Conservation (phyloP, 2,797 vertebrate species). For the Trichosurus vulpecula region DNA sequence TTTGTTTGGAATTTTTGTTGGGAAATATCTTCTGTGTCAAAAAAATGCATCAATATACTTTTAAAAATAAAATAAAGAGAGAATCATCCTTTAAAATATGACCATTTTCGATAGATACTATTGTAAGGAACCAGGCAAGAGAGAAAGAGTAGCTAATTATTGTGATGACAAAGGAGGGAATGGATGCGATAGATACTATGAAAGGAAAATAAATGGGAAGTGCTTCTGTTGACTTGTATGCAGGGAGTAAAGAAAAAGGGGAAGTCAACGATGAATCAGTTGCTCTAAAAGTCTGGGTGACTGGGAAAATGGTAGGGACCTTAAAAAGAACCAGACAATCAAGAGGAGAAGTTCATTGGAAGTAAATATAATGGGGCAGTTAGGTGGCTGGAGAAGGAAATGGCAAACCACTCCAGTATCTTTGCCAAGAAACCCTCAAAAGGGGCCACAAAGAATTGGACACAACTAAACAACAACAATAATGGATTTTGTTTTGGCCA, state of each 20-base stretch:
- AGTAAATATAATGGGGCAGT: not conserved
- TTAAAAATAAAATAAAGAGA: not conserved
- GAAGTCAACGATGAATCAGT: not conserved
- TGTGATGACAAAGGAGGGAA: not conserved
- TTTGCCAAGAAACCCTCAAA: not conserved
- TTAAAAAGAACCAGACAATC: not conserved
- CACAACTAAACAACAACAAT: not conserved
- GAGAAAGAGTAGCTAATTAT: not conserved
- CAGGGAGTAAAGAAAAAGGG: not conserved
- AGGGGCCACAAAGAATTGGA: not conserved
- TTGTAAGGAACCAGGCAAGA: not conserved
- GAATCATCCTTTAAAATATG: not conserved
- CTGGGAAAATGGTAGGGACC: not conserved
- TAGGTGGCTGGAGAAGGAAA: not conserved
- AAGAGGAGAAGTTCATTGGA: not conserved
- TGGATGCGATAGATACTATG: not conserved
- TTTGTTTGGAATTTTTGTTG: not conserved
- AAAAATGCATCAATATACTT: not conserved
- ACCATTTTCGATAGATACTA: not conserved
- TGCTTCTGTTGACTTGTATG: not conserved
- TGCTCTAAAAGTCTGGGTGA: not conserved
- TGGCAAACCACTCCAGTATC: not conserved
- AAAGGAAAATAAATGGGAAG: not conserved
- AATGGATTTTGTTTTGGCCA: not conserved
- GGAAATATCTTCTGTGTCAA: not conserved